These are phyloP conservation scores for Halcyon chelicuti DNA, from an alignment of 2,797 vertebrate genomes.

Conservation along the genomic window DNA sequence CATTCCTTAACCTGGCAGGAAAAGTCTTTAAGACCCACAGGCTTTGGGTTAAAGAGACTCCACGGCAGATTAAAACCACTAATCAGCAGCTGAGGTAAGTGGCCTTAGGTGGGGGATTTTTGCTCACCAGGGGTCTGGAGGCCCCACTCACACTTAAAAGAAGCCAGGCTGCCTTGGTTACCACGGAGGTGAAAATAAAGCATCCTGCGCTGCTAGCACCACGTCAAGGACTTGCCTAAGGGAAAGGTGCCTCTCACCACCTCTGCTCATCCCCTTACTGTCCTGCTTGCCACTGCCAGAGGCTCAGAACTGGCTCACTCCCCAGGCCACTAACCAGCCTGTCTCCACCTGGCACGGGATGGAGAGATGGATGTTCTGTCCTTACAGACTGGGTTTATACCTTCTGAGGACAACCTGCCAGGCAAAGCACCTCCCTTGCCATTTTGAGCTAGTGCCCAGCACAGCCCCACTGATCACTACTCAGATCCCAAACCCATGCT, in stretches of 20 bases:
- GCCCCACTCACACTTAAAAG: not conserved
- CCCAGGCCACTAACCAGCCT: too few species aligned
- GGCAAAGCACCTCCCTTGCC: not conserved
- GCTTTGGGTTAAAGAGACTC: not conserved
- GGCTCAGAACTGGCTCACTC: not conserved
- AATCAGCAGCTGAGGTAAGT: not conserved
- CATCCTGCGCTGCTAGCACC: not conserved
- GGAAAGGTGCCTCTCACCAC: not conserved
- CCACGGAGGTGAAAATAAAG: not conserved
- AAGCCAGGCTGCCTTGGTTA: not conserved
- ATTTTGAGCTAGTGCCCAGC: not conserved
- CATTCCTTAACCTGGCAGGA: not conserved
- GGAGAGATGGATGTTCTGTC: not conserved
- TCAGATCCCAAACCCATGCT: not conserved
- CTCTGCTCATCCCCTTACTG: not conserved
- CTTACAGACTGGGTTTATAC: not conserved
- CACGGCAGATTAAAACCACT: not conserved
- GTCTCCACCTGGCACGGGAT: fast-evolving
- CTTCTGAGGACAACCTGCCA: not conserved
- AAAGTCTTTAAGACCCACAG: not conserved
- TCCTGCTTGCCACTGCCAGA: fast-evolving
- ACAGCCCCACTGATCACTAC: not conserved
- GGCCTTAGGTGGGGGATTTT: not conserved
- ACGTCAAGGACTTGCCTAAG: not conserved
- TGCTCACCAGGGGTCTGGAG: not conserved